Conservation (phyloP, 2,888 invertebrate genomes). For the Tricholauxania praeusta region DNA sequence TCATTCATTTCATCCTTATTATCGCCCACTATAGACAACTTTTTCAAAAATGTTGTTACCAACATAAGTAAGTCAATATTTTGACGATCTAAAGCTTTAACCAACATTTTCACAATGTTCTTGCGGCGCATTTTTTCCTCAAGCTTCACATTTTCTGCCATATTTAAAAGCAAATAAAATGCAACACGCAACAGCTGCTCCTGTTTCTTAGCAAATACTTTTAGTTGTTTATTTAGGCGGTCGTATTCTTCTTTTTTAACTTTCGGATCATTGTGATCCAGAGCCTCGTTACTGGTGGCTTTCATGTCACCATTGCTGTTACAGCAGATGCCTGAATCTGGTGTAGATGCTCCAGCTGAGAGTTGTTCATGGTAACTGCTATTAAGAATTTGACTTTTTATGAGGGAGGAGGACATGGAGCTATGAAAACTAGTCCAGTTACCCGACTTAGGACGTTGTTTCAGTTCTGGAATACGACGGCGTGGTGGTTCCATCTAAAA, state of each 20-base stretch:
- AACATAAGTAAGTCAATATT: slow-evolving; percentile 91
- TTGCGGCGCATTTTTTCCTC: slow-evolving; percentile 98
- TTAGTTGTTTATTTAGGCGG: slow-evolving; percentile 81
- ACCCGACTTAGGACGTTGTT: slow-evolving; percentile 81
- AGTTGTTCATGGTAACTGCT: slow-evolving; percentile 79
- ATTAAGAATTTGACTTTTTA: slow-evolving; percentile 73
- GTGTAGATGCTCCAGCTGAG: slow-evolving; percentile 65
- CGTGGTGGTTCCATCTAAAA: slow-evolving; percentile 73
- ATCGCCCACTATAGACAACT: slow-evolving; percentile 92
- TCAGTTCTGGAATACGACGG: slow-evolving; percentile 79
- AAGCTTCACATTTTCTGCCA: slow-evolving; percentile 94
- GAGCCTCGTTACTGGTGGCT: slow-evolving; percentile 63
- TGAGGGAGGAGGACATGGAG: slow-evolving; percentile 70
- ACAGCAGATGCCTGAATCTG: slow-evolving; percentile 51
- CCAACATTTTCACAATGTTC: slow-evolving; percentile 87
- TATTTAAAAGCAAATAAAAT: slow-evolving; percentile 92
- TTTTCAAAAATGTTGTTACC: slow-evolving; percentile 93
- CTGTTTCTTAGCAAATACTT: slow-evolving; percentile 89
- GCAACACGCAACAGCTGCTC: slow-evolving; percentile 92
- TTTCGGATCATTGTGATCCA: slow-evolving; percentile 65
- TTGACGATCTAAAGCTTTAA: slow-evolving; percentile 89
- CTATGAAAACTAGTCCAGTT: slow-evolving; percentile 72
- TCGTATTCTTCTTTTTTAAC: slow-evolving; percentile 80
- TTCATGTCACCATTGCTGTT: slow-evolving; percentile 52
- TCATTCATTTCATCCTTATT: slow-evolving; percentile 94